Base-by-base conservation (phyloP, 2,797 vertebrate species). In the Parotocinclus haroldoi region DNA sequence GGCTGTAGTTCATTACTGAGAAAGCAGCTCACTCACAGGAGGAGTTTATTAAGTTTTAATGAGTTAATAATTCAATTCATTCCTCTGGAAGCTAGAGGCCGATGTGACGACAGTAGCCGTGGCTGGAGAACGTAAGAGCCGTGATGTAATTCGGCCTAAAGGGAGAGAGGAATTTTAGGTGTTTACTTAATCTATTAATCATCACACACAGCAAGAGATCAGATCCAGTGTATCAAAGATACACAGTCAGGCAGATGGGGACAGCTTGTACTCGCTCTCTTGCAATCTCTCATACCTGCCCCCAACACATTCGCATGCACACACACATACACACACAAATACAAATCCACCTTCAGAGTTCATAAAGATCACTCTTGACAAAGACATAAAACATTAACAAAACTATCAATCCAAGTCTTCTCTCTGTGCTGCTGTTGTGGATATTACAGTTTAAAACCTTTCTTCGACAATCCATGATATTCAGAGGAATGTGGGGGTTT, bases 1-100 rank as follows among this genome's bases (percentile, higher is more conserved):
- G 75, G 59, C 50, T 60, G 36, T 6, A 38, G 40, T 53, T 55
- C 64, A 60, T 69, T 56, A 77, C 10, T 52, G 57, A 72, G 59
- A 52, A 10, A 69, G 70, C 51, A 71, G 44, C 59, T 62, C 38
- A n/a, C 65, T 60, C 72, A 59, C 71, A 44, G 64, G 49, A 69
- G 55, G 63, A 73, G 68, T 78, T 77, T 75, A 77, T 77, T 79
- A 77, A 64, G 69, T 72, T 79, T 80, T 78, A 78, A 79, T 77
- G 73, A 79, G 71, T 79, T 75, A 71, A 75, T 79, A 76, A 78
- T 78, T 78, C 68, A 73, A 78, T 78, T 81, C 65, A 75, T 77
- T 69, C 70, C 58, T 44, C 17, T 58, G 69, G 53, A 72, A 66
- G 58, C 45, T 18, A 36, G 38, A 71, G 51, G 70, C 67, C 37